phyloP scores from a whole-genome alignment of 2,888 invertebrate genomes.

The Agriotes lineatus region DNA sequence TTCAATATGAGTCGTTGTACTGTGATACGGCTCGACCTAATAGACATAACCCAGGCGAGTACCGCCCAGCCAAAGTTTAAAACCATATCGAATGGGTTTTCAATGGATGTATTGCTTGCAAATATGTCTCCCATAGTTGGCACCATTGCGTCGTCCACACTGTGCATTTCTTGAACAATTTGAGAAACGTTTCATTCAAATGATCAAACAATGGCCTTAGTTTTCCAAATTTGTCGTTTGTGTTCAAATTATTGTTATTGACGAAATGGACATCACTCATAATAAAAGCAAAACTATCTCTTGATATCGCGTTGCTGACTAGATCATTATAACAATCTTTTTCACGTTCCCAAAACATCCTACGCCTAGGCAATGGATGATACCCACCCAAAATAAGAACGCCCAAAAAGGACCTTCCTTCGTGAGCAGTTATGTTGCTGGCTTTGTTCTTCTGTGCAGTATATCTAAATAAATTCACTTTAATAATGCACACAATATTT shows the following conservation, averaged over 20 bases:
- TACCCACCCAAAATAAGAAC: constrained; percentile 36
- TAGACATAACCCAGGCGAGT: not conserved
- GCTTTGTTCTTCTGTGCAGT: too few species aligned
- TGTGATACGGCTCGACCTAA: not conserved
- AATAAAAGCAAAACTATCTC: constrained; percentile 23
- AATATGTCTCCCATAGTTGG: constrained; percentile 4
- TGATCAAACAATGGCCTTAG: not conserved
- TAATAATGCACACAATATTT: too few species aligned
- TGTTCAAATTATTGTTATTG: too few species aligned
- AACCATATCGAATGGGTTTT: not conserved
- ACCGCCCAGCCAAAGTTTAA: not conserved
- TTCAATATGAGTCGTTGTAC: not conserved
- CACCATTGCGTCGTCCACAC: not conserved
- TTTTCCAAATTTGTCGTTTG: not conserved
- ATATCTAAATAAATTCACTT: too few species aligned
- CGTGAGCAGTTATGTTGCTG: too few species aligned
- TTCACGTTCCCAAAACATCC: constrained; percentile 42
- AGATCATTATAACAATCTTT: constrained; percentile 36
- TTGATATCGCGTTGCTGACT: constrained; percentile 25
- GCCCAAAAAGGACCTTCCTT: too few species aligned
- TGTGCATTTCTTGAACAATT: not conserved
- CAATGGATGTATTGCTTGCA: constrained; percentile 6
- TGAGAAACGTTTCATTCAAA: not conserved
- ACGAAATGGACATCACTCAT: not conserved
- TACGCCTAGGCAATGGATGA: constrained; percentile 21